These are phyloP conservation scores for Vidua macroura DNA, from an alignment of 2,113 vertebrate genomes.

Conservation along the genomic window DNA sequence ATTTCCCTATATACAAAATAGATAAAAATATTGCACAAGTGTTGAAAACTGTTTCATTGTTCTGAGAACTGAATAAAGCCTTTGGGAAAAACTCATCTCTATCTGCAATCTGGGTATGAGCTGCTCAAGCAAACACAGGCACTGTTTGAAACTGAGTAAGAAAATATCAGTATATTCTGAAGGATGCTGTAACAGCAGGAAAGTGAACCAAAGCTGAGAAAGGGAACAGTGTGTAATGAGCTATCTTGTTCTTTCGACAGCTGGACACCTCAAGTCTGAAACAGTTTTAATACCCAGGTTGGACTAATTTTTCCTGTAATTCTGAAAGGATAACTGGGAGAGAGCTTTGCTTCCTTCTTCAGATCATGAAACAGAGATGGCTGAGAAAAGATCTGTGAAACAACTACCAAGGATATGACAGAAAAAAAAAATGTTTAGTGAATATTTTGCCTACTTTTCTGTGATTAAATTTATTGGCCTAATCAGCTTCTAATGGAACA, in stretches of 20 bases:
- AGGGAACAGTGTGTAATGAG: not conserved
- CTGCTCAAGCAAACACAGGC: not conserved
- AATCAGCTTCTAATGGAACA: not conserved
- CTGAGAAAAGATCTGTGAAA: not conserved
- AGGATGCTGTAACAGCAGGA: not conserved
- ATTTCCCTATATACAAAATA: not conserved
- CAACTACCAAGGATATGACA: not conserved
- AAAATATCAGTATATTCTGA: not conserved
- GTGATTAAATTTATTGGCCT: not conserved
- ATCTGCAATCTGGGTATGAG: not conserved
- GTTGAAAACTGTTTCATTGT: not conserved
- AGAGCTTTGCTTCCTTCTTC: not conserved
- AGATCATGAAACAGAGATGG: not conserved
- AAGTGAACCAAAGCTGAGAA: not conserved
- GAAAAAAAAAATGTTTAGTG: not conserved
- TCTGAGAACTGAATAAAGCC: not conserved
- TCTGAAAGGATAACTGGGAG: not conserved
- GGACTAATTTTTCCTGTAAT: not conserved
- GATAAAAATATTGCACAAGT: not conserved
- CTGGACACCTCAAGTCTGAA: not conserved
- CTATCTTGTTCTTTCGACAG: not conserved
- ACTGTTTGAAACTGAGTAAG: not conserved
- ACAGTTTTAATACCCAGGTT: not conserved
- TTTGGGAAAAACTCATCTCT: not conserved
- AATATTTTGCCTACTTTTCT: not conserved